A percentile compares a stretch with the other conserved stretches of the same genome.
These are phyloP conservation scores for Leucopsar rothschildi DNA, from an alignment of 2,113 vertebrate genomes.

Conservation along the genomic window DNA sequence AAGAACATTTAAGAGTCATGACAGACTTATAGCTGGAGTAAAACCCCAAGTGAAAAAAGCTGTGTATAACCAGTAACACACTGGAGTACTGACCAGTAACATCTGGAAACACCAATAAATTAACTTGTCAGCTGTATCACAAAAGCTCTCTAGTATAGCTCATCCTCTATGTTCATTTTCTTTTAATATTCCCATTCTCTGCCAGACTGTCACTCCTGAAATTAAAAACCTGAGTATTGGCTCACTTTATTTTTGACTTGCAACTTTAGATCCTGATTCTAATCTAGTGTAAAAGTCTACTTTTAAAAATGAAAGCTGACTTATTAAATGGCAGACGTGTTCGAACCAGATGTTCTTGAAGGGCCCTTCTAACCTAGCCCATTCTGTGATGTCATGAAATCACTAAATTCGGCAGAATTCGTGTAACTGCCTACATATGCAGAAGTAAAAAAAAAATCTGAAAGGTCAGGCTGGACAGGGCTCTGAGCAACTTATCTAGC, in stretches of 20 bases:
- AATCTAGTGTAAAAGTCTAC: background rate
- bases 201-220: background rate
- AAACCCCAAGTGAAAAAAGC: background rate
- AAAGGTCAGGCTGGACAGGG: background rate
- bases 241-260: background rate
- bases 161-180: background rate
- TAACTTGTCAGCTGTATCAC: rapidly evolving
- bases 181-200: background rate
- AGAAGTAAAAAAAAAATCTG: background rate
- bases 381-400: background rate
- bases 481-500: background rate
- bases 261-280: background rate
- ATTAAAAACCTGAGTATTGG: background rate
- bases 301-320: background rate
- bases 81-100: background rate
- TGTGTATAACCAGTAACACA: background rate
- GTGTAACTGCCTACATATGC: rapidly evolving
- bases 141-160: background rate
- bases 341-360: background rate
- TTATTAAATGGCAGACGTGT: background rate
- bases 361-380: background rate
- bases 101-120: background rate
- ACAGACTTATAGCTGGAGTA: background rate
- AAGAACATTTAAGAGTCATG: background rate
- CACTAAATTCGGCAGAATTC: rapidly evolving